These are phyloP conservation scores for Anthoptus insignis DNA, from an alignment of 2,888 invertebrate genomes.

Conservation along the genomic window DNA sequence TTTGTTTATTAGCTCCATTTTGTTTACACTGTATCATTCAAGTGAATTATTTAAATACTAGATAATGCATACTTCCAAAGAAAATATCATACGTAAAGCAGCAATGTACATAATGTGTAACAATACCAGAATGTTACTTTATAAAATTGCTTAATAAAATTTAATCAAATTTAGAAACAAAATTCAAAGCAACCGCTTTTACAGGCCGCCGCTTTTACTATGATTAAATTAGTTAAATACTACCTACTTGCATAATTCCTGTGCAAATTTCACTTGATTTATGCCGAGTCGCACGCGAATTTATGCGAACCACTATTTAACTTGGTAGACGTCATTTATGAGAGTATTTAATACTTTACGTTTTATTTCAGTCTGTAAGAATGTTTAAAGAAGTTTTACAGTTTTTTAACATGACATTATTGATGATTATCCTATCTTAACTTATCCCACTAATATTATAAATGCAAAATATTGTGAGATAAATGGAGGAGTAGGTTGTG, in stretches of 20 bases:
- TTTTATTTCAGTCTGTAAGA: not conserved
- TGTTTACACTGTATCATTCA: too few relatives aligned
- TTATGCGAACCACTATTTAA: slow-evolving; percentile 34
- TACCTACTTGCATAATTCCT: slow-evolving; percentile 32
- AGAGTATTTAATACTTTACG: slow-evolving; percentile 19
- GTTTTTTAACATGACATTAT: not conserved
- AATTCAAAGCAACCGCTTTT: slow-evolving; percentile 13
- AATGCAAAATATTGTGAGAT: too few relatives aligned
- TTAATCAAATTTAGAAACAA: slow-evolving; percentile 12
- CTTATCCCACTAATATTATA: too few relatives aligned
- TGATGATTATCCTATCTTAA: too few relatives aligned
- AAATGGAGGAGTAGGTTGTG: too few relatives aligned
- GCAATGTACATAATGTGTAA: not conserved
- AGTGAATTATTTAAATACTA: too few relatives aligned
- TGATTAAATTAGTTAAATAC: slow-evolving; percentile 34
- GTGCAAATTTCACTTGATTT: slow-evolving; percentile 31
- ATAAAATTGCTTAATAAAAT: slow-evolving; percentile 6
- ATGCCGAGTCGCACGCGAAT: slow-evolving; percentile 33
- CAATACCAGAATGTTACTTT: not conserved
- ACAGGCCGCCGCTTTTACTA: slow-evolving; percentile 29
- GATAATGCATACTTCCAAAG: too few relatives aligned
- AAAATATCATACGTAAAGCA: too few relatives aligned
- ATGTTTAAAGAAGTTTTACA: not conserved
- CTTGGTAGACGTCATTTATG: slow-evolving; percentile 24
- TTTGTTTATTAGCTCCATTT: too few relatives aligned